phyloP scores from a whole-genome alignment of 1,140 invertebrate species.

The Aphaenogaster rudis region DNA sequence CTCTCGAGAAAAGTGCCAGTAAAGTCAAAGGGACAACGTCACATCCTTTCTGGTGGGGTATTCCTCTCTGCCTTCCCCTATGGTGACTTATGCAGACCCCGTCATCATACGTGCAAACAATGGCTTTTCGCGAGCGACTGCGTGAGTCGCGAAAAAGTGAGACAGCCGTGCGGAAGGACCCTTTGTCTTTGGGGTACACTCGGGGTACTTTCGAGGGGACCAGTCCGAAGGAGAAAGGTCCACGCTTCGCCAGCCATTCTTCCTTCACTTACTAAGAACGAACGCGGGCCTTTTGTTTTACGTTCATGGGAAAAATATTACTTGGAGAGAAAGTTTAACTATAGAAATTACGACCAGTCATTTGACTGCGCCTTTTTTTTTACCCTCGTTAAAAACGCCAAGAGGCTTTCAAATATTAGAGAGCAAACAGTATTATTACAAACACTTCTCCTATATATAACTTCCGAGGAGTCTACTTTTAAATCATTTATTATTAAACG shows the following conservation, averaged over 20 bases:
- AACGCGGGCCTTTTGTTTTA: conserved; percentile 42
- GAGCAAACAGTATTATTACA: not conserved
- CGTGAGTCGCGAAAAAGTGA: conserved; percentile 63
- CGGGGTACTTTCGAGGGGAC: conserved; percentile 57
- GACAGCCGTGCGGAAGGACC: conserved; percentile 60
- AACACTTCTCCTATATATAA: not conserved
- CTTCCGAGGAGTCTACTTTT: not conserved
- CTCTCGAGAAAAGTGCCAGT: conserved; percentile 49
- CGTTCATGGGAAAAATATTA: conserved; percentile 50
- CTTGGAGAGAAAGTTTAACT: conserved; percentile 27
- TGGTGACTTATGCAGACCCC: conserved; percentile 47
- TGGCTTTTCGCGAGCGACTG: conserved; percentile 68
- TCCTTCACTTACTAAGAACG: conserved; percentile 53
- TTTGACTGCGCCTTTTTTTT: not conserved
- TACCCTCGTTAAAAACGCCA: not conserved
- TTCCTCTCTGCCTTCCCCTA: conserved; percentile 51
- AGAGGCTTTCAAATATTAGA: not conserved
- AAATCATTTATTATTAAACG: not conserved
- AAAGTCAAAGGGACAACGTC: conserved; percentile 63
- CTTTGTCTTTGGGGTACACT: conserved; percentile 70
- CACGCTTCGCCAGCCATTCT: conserved; percentile 50
- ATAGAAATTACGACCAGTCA: conserved; percentile 12
- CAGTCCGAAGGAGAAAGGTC: conserved; percentile 38
- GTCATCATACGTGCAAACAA: conserved; percentile 68
- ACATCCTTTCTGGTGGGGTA: conserved; percentile 49